Evolutionary conservation across 2,797 vertebrate genomes (phyloP).

Genomic region (Serranus cabrilla): DNA sequence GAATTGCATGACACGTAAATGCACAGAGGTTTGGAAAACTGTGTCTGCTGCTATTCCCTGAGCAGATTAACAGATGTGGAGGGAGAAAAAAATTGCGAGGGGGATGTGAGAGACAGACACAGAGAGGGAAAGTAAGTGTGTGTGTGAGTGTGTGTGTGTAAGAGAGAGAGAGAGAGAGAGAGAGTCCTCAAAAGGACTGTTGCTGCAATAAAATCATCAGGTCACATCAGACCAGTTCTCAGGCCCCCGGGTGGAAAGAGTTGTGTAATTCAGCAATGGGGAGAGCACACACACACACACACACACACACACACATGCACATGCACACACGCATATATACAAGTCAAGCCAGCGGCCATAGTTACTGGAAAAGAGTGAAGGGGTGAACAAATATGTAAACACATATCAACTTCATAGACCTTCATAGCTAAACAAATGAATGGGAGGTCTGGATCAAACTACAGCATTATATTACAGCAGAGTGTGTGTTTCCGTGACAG

Average conservation of each 20-base stretch:
- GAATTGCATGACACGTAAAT: slow-evolving; percentile 85
- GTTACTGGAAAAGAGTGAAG: slow-evolving; percentile 81
- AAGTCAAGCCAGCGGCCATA: slow-evolving; percentile 65
- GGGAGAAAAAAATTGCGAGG: slow-evolving; percentile 53
- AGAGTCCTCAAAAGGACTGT: slow-evolving; percentile 73
- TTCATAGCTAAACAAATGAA: slow-evolving; percentile 84
- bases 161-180: slow-evolving; percentile 31
- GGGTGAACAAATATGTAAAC: slow-evolving; percentile 86
- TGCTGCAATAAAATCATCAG: slow-evolving; percentile 85
- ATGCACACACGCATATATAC: slow-evolving; percentile 41
- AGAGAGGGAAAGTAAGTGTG: slow-evolving; percentile 47
- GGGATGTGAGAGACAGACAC: slow-evolving; percentile 67
- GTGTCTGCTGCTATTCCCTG: slow-evolving; percentile 82
- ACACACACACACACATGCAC: slow-evolving; percentile 38
- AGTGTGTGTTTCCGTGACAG: slow-evolving; percentile 71
- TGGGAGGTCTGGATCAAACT: slow-evolving; percentile 84
- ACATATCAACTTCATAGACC: slow-evolving; percentile 82
- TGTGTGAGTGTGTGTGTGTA: slow-evolving; percentile 34
- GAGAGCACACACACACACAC: slow-evolving; percentile 48
- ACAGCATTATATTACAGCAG: slow-evolving; percentile 71
- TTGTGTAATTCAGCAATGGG: slow-evolving; percentile 80
- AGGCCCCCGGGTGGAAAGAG: slow-evolving; percentile 82
- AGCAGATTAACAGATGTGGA: slow-evolving; percentile 86
- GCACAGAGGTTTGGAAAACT: slow-evolving; percentile 85
- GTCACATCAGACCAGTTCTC: slow-evolving; percentile 85